phyloP scores from a whole-genome alignment of 2,113 vertebrate species.

The Boleophthalmus pectinirostris region DNA sequence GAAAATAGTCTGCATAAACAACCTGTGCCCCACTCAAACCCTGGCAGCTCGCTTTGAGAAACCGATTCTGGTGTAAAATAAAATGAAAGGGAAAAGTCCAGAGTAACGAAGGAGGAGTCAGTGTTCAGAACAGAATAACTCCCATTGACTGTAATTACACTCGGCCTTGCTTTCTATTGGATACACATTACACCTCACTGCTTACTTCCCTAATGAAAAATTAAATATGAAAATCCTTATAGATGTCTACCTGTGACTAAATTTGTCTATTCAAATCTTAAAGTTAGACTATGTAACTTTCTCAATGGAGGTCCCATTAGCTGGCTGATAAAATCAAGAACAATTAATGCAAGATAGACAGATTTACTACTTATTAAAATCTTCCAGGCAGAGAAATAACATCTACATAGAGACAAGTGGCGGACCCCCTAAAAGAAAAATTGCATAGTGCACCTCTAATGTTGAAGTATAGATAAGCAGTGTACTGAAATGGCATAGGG shows the following conservation, averaged over 20 bases:
- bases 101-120: conserved; percentile 12
- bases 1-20: conserved; percentile 40
- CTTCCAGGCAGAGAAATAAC: no score
- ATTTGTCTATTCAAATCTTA: not conserved
- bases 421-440: not conserved
- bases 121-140: conserved; percentile 26
- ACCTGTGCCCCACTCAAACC: conserved; percentile 28
- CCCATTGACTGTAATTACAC: conserved; percentile 15
- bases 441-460: not conserved
- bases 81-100: conserved; percentile 26
- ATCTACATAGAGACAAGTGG: no score
- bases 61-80: conserved; percentile 11
- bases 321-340: no score
- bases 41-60: conserved; percentile 27
- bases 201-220: not conserved
- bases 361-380: no score
- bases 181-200: conserved; percentile 7
- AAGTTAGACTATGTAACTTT: not conserved
- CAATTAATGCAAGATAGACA: no score
- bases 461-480: no score
- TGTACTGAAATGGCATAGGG: not conserved
- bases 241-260: not conserved
- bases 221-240: not conserved
- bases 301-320: no score
- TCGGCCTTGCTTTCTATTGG: not conserved